Conservation (phyloP, 2,797 vertebrate species). For the Xiphorhynchus erythropygius region DNA sequence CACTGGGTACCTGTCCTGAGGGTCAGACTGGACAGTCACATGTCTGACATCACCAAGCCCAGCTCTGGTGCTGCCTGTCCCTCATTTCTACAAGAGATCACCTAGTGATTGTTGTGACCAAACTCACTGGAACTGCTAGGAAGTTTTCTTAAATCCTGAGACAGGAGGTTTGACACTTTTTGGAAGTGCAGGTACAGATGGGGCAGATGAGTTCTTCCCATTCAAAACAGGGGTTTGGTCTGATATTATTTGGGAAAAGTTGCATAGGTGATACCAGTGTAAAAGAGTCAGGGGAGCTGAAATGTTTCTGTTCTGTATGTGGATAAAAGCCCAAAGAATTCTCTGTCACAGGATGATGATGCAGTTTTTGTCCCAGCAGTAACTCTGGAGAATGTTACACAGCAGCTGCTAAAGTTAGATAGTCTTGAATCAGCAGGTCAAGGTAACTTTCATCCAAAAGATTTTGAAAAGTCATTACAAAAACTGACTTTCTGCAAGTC, state of each 20-base stretch:
- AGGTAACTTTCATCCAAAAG: slow-evolving; percentile 4
- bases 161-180: background rate
- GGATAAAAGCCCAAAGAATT: background rate
- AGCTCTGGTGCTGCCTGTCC: background rate
- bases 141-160: background rate
- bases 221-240: background rate
- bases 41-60: background rate
- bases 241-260: background rate
- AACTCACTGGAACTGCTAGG: background rate
- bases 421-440: slow-evolving; percentile 17
- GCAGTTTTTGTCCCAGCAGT: background rate
- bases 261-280: background rate
- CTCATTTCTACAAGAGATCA: background rate
- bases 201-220: background rate
- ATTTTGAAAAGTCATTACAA: background rate
- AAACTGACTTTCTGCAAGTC: background rate
- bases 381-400: background rate
- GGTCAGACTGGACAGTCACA: background rate
- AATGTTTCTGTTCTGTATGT: background rate
- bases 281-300: background rate
- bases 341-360: background rate
- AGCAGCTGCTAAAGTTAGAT: background rate
- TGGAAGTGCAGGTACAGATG: background rate
- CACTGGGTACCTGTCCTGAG: background rate
- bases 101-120: background rate